phyloP scores from a whole-genome alignment of 2,113 vertebrate species.

The Dipodomys stephensi region DNA sequence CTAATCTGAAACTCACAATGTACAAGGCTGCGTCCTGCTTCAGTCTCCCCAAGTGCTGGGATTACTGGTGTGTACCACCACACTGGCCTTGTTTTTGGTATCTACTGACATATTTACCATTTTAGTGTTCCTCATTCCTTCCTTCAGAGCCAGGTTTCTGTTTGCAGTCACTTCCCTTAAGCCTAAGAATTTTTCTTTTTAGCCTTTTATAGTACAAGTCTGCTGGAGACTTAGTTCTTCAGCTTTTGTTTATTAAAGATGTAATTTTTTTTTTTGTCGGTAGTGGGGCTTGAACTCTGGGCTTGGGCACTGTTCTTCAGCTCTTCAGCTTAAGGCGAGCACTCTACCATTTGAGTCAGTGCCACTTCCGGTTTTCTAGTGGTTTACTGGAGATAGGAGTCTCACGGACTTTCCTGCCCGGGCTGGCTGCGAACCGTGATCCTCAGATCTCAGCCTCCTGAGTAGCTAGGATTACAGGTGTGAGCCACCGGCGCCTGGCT shows the following conservation, averaged over 20 bases:
- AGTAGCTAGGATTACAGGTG: too few species aligned
- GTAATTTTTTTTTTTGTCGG: too few species aligned
- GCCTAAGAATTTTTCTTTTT: not conserved
- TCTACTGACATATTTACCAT: not conserved
- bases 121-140: not conserved
- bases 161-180: not conserved
- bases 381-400: too few species aligned
- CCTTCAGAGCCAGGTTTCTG: not conserved
- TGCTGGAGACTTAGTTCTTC: not conserved
- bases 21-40: not conserved
- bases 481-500: not conserved
- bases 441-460: too few species aligned
- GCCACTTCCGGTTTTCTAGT: too few species aligned
- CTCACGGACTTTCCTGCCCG: too few species aligned
- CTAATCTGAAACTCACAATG: not conserved
- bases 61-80: not conserved
- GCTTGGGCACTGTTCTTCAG: too few species aligned
- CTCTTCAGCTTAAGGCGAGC: too few species aligned
- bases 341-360: too few species aligned
- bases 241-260: constrained; percentile 42
- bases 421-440: too few species aligned
- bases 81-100: not conserved
- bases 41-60: not conserved
- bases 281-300: too few species aligned
- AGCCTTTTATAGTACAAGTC: not conserved